phyloP scores from a whole-genome alignment of 2,888 invertebrate genomes.

The Eulithis testata region DNA sequence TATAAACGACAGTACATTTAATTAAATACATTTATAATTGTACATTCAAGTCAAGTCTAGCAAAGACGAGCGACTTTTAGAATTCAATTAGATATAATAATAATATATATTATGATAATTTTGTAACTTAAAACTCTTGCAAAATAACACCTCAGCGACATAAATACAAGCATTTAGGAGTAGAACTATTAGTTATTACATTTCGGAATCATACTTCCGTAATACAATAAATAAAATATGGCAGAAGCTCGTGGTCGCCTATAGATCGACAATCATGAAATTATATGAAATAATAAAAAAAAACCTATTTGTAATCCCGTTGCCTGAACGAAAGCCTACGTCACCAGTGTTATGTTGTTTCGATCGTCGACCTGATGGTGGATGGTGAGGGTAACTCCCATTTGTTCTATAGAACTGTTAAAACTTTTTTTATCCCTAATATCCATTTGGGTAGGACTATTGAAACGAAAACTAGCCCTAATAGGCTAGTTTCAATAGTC shows the following conservation, averaged over 20 bases:
- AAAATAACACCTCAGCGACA: constrained; percentile 1
- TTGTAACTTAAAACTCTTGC: constrained; percentile 1
- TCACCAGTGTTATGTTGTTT: constrained; percentile 12
- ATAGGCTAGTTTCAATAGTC: no score
- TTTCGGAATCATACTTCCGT: background rate
- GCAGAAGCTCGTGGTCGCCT: constrained; percentile 9
- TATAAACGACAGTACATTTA: no score
- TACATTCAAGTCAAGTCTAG: background rate
- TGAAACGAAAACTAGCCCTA: no score
- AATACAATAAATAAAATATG: constrained; percentile 2
- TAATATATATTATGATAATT: no score
- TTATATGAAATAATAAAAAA: background rate
- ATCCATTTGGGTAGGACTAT: no score
- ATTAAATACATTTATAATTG: background rate
- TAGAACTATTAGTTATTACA: background rate
- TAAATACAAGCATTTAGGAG: constrained; percentile 16
- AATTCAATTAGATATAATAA: background rate
- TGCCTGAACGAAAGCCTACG: constrained; percentile 19
- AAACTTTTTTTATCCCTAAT: no score
- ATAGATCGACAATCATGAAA: constrained; percentile 15
- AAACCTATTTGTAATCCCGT: constrained; percentile 13
- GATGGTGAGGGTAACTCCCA: no score
- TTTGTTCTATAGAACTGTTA: no score
- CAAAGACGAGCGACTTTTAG: constrained; percentile 9
- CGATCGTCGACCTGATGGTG: constrained; percentile 35